Percentiles rank a stretch among this genome's conserved stretches.
These are phyloP conservation scores for Sphyrna mokarran DNA, from an alignment of 2,113 vertebrate genomes.

Conservation along the genomic window DNA sequence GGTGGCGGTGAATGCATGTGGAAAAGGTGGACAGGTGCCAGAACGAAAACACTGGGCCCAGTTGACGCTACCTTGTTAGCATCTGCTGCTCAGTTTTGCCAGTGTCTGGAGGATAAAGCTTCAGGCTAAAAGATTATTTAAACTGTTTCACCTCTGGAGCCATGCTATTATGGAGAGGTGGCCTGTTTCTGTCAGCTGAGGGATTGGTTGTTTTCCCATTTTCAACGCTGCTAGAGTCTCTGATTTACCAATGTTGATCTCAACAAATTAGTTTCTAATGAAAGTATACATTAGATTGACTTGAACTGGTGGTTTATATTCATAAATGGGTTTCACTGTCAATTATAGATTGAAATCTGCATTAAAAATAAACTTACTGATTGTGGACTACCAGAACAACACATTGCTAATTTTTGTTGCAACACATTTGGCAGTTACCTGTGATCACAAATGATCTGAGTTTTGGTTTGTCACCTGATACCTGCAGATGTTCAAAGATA, in stretches of 20 bases:
- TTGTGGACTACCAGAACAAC: not conserved
- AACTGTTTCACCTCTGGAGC: not conserved
- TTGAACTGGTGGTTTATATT: not conserved
- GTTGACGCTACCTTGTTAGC: not conserved
- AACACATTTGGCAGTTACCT: not conserved
- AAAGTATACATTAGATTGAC: not conserved
- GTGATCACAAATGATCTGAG: not conserved
- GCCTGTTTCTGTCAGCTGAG: conserved; percentile 9
- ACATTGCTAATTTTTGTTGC: not conserved
- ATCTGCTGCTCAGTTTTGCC: not conserved
- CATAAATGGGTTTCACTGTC: not conserved
- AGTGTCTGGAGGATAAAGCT: not conserved
- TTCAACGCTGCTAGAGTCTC: not conserved
- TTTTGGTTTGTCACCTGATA: not conserved
- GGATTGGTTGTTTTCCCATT: not conserved
- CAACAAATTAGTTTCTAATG: not conserved
- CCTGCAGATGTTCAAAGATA: not conserved
- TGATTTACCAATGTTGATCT: not conserved
- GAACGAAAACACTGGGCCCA: not conserved
- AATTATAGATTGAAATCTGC: not conserved
- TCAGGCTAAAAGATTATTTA: not conserved
- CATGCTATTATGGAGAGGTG: not conserved
- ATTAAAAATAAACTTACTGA: not conserved
- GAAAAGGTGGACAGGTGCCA: not conserved
- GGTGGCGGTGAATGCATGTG: not conserved